Conservation (phyloP, 2,888 invertebrate species). For the Pachymerium ferrugineum region DNA sequence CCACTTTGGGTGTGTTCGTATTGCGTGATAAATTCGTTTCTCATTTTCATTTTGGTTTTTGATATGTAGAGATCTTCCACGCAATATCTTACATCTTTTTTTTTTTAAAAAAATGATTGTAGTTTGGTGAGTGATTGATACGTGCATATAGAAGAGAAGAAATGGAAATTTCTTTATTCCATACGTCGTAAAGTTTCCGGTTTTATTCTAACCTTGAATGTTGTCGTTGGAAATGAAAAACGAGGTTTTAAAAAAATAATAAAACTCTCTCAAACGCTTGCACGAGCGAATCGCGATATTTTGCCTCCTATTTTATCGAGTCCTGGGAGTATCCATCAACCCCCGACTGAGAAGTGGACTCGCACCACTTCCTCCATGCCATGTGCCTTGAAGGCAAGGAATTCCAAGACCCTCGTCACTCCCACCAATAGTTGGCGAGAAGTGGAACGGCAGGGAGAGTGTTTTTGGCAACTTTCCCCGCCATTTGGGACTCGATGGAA, state of each 20-base stretch:
- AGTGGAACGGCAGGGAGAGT: not conserved
- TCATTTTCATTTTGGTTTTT: not conserved
- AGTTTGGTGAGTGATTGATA: no score
- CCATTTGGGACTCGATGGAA: not conserved
- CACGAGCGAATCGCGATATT: not conserved
- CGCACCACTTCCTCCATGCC: conserved; percentile 11
- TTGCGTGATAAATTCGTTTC: conserved; percentile 17
- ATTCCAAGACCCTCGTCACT: conserved; percentile 9
- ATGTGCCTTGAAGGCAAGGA: conserved; percentile 3
- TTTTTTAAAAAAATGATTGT: no score
- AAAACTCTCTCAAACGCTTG: not conserved
- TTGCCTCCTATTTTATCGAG: conserved; percentile 18
- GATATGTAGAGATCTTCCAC: not conserved
- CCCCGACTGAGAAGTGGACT: not conserved
- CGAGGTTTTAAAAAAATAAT: conserved; percentile 11
- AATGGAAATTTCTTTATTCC: not conserved
- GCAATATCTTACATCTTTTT: not conserved
- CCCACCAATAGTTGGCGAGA: not conserved
- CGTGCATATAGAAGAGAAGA: not conserved
- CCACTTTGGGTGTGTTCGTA: conserved; percentile 2
- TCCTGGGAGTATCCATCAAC: not conserved
- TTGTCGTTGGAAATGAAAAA: not conserved
- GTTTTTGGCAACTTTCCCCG: not conserved
- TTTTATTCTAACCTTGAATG: conserved; percentile 1
- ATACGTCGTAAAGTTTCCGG: not conserved